Conservation (phyloP, 2,797 vertebrate species). For the Odontamblyopus rebecca region DNA sequence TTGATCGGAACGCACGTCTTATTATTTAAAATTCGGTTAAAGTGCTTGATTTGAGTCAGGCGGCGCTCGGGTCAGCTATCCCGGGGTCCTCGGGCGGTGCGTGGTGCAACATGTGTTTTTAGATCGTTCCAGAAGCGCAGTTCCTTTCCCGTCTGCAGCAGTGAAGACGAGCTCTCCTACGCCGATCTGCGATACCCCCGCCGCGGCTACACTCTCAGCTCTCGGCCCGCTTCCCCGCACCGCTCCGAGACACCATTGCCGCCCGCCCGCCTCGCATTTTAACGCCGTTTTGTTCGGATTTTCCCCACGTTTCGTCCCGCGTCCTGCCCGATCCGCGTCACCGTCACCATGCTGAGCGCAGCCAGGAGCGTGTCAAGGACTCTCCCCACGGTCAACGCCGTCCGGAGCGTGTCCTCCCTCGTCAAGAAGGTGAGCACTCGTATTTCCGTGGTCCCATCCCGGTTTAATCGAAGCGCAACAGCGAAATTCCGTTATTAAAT, state of each 20-base stretch:
- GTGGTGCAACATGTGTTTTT: conserved; percentile 72
- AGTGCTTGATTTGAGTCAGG: conserved; percentile 35
- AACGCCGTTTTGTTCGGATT: not conserved
- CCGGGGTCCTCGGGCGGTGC: conserved; percentile 48
- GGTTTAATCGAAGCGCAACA: not conserved
- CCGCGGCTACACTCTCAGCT: not conserved
- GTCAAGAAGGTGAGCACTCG: conserved; percentile 67
- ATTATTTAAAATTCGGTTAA: too few species aligned
- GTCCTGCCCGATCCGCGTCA: conserved; percentile 12
- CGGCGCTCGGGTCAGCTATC: not conserved
- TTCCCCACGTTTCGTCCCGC: conserved; percentile 10
- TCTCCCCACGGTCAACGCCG: conserved; percentile 41
- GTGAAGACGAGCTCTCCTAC: not conserved
- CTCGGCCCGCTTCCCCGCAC: not conserved
- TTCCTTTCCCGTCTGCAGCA: not conserved
- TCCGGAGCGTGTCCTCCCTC: conserved; percentile 57
- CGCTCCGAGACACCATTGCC: not conserved
- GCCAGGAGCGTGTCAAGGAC: conserved; percentile 66
- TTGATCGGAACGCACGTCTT: not conserved
- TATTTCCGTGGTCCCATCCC: too few species aligned
- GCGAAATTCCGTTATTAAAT: rapidly evolving
- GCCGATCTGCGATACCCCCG: too few species aligned
- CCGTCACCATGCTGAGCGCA: conserved; percentile 67
- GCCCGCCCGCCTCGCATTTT: not conserved
- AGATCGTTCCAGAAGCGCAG: conserved; percentile 76